These are phyloP conservation scores for Stomatorhinus walkeri DNA, from an alignment of 2,797 vertebrate species.

Conservation along the genomic window DNA sequence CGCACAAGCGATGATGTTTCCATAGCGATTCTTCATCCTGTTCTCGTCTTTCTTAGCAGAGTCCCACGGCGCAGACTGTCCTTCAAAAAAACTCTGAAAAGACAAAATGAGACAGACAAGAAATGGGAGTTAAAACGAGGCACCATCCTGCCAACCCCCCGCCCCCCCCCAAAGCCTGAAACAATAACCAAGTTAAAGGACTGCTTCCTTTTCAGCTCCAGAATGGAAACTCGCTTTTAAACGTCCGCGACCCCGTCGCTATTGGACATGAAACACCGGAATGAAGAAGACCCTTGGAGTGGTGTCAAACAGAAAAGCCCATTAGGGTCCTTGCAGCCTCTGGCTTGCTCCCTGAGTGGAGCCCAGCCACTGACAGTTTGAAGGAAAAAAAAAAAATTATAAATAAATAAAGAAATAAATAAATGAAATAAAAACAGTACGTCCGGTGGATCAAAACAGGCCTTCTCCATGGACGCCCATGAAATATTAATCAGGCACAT, in stretches of 20 bases:
- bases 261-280: constrained; percentile 35
- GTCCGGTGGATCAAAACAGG: constrained; percentile 26
- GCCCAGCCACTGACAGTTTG: constrained; percentile 21
- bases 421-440: background rate
- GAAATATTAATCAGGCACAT: constrained; percentile 33
- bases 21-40: constrained; percentile 98
- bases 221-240: constrained; percentile 14
- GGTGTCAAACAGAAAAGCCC: constrained; percentile 25
- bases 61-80: constrained; percentile 94
- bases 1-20: constrained; percentile 98
- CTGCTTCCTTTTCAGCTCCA: constrained; percentile 20
- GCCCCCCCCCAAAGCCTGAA: background rate
- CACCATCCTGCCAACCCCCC: constrained; percentile 23
- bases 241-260: constrained; percentile 32
- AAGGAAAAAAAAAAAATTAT: background rate
- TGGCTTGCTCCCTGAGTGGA: background rate
- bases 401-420: background rate
- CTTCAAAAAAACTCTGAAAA: constrained; percentile 92
- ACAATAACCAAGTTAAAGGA: constrained; percentile 30
- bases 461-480: constrained; percentile 24
- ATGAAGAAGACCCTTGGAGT: constrained; percentile 27
- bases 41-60: constrained; percentile 97
- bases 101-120: constrained; percentile 35
- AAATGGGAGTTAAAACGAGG: constrained; percentile 33
- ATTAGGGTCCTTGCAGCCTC: constrained; percentile 28